phyloP scores from a whole-genome alignment of 2,113 vertebrate species.

The Thamnaconus septentrionalis region DNA sequence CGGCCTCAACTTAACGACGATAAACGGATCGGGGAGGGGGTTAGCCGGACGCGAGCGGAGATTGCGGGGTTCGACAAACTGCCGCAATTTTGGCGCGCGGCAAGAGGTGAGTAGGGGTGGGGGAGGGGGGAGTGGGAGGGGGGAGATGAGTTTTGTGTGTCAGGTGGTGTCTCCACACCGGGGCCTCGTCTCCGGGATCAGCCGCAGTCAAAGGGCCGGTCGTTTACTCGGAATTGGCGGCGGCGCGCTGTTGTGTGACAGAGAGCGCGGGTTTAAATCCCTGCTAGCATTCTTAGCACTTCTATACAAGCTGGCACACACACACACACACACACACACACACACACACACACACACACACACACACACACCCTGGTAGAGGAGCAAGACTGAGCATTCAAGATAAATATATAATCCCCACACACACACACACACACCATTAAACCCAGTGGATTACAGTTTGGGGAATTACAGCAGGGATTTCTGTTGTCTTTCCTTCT shows the following conservation, averaged over 20 bases:
- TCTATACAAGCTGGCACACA: slow-evolving; percentile 54
- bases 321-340: too few species aligned
- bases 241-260: slow-evolving; percentile 78
- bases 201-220: slow-evolving; percentile 80
- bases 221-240: slow-evolving; percentile 88
- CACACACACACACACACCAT: slow-evolving; percentile 55
- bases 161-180: slow-evolving; percentile 52
- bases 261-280: slow-evolving; percentile 67
- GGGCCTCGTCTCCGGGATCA: slow-evolving; percentile 63
- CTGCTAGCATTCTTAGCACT: slow-evolving; percentile 59
- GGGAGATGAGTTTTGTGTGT: slow-evolving; percentile 8
- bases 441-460: slow-evolving; percentile 78
- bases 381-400: slow-evolving; percentile 66
- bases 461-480: slow-evolving; percentile 75
- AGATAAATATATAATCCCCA: slow-evolving; percentile 76
- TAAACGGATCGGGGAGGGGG: slow-evolving; percentile 2
- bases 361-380: slow-evolving; percentile 21
- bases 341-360: too few species aligned
- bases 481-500: slow-evolving; percentile 65
- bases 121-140: slow-evolving; percentile 19
- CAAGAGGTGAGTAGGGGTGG: slow-evolving; percentile 22
- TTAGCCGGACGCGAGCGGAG: slow-evolving; percentile 14
- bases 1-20: slow-evolving; percentile 13
- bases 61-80: slow-evolving; percentile 28
- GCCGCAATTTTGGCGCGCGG: too few species aligned